Evolutionary conservation across 2,113 vertebrate genomes (phyloP).

Genomic region (Zapornia atra): DNA sequence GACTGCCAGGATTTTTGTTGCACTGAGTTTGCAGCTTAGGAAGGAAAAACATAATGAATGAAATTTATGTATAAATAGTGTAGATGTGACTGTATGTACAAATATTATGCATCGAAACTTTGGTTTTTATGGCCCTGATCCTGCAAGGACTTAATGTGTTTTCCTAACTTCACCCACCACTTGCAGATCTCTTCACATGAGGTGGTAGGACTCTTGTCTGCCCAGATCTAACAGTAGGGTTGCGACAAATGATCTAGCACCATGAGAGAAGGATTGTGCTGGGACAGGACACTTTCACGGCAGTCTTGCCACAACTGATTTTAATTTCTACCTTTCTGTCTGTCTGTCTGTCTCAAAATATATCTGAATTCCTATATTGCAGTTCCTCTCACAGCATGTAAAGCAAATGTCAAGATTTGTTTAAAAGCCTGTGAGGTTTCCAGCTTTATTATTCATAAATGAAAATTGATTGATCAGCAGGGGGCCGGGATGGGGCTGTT

Average conservation of each 20-base stretch:
- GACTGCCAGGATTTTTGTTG: background rate
- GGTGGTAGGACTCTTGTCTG: background rate
- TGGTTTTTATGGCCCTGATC: background rate
- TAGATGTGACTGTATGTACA: background rate
- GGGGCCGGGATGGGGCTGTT: background rate
- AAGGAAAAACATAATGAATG: background rate
- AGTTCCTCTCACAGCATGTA: background rate
- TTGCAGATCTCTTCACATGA: background rate
- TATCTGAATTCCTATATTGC: background rate
- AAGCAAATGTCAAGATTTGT: background rate
- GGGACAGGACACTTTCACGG: background rate
- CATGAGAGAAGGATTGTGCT: background rate
- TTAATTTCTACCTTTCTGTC: background rate
- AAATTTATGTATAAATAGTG: slow-evolving; percentile 8
- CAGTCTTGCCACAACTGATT: background rate
- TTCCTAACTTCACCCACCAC: background rate
- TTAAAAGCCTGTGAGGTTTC: background rate
- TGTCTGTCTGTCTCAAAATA: background rate
- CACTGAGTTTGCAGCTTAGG: background rate
- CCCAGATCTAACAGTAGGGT: background rate
- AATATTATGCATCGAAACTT: background rate
- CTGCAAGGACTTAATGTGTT: background rate
- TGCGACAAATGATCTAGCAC: background rate
- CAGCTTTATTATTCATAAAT: background rate
- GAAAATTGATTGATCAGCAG: background rate